Evolutionary conservation across 1,140 invertebrate genomes (phyloP), one percentile per base, ranked within the genome.

Genomic region (Apis cerana): DNA sequence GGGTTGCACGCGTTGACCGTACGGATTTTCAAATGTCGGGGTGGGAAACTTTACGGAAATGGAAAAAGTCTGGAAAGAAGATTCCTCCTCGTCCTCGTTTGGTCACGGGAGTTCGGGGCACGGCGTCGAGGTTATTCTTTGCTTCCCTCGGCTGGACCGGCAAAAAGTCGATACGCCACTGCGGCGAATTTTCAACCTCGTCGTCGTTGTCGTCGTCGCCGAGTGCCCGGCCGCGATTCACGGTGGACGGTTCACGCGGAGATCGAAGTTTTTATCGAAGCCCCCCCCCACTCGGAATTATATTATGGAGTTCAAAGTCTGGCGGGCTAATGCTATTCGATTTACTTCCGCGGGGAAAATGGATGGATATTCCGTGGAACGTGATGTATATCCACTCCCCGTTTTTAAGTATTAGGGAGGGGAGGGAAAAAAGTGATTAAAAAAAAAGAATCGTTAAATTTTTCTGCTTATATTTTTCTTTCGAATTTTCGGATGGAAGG

Each of bases 1-100:
- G 33, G 52, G 52, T 56, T 48, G 52, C 21, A 61, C 62, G 54
- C 70, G 70, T 67, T 70, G 75, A 79, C 80, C 68, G 58, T 83
- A 15, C 81, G 76, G 81, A 83, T 83, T 81, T 82, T 72, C 75
- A 78, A 75, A 83, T 64, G 54, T 78, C 69, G 68, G 58, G 78
- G 75, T 85, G 62, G 80, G 61, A 82, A 85, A 85, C 81, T 75
- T 82, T 84, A 67, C 67, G 80, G 76, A 86, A 83, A 81, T 86
- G 82, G 85, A 86, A 84, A 86, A 86, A 86, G 79, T 83, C 72
- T 80, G 69, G 67, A 23, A 56, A 27, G 59, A 59, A 81, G 79
- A 75, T 81, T 67, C 62, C 52, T 56, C n/a, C 50, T 43, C 50
- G 56, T 43, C 61, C 50, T 5, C 21, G 61, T n/a, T 12, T 43